Conservation (phyloP, 2,888 invertebrate species). For the Alviniconcha strummeri region DNA sequence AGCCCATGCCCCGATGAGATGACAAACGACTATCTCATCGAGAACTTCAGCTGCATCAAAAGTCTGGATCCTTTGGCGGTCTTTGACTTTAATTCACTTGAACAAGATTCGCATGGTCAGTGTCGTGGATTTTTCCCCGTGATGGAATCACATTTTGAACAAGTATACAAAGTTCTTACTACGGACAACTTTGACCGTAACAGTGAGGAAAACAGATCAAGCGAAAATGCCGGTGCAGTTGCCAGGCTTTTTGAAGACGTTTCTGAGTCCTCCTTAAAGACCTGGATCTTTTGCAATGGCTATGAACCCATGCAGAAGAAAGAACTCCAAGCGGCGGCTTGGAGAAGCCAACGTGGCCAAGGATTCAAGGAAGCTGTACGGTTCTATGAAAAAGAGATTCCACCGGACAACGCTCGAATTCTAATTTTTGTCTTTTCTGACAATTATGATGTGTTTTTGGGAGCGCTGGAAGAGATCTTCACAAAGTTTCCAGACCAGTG, state of each 20-base stretch:
- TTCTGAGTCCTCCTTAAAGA: neutral
- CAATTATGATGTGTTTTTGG: slow-evolving; percentile 11
- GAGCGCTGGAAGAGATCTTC: slow-evolving; percentile 15
- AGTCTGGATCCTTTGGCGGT: slow-evolving; percentile 45
- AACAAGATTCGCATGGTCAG: slow-evolving; percentile 13
- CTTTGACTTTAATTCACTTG: slow-evolving; percentile 47
- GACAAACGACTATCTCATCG: slow-evolving; percentile 29
- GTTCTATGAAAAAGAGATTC: slow-evolving; percentile 11
- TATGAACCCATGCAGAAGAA: slow-evolving; percentile 40
- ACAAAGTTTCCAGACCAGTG: neutral
- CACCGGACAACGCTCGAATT: neutral
- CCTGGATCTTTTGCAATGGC: slow-evolving; percentile 60
- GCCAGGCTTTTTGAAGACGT: slow-evolving; percentile 4
- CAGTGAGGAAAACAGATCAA: slow-evolving; percentile 14
- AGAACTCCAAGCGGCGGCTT: slow-evolving; percentile 40
- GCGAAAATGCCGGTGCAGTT: neutral
- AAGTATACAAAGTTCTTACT: slow-evolving; percentile 43
- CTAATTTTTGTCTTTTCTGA: slow-evolving; percentile 2
- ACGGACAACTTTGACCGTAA: slow-evolving; percentile 48
- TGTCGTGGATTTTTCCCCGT: slow-evolving; percentile 37
- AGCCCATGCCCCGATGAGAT: slow-evolving; percentile 40
- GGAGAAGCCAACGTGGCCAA: slow-evolving; percentile 48
- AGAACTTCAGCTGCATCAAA: slow-evolving; percentile 43
- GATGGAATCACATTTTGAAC: slow-evolving; percentile 37
- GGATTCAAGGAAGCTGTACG: slow-evolving; percentile 16